Conservation (phyloP, 2,888 invertebrate genomes). For the Cheilosia pagana region DNA sequence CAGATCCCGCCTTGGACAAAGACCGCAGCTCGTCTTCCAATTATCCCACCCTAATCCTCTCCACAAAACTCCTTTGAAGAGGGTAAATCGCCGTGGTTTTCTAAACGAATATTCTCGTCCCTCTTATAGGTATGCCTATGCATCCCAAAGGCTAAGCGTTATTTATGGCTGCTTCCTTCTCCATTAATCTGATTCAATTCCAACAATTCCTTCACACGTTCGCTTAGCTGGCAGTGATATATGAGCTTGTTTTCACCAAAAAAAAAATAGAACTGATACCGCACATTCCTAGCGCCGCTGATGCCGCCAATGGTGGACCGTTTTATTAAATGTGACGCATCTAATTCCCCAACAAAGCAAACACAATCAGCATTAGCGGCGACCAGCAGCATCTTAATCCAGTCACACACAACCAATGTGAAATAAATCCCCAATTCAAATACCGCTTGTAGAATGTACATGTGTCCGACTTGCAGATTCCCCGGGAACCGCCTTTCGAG, state of each 20-base stretch:
- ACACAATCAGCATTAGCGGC: background rate
- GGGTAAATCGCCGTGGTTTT: no score
- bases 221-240: slow-evolving; percentile 12
- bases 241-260: slow-evolving; percentile 18
- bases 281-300: slow-evolving; percentile 9
- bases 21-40: no score
- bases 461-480: slow-evolving; percentile 23
- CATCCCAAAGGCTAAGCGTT: slow-evolving; percentile 2
- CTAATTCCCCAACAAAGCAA: slow-evolving; percentile 7
- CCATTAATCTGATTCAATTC: slow-evolving; percentile 42
- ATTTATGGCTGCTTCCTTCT: slow-evolving; percentile 31
- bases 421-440: slow-evolving; percentile 54
- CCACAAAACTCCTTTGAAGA: no score
- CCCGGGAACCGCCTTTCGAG: background rate
- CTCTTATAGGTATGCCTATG: background rate
- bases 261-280: slow-evolving; percentile 8
- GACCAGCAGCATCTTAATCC: slow-evolving; percentile 23
- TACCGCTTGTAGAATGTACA: slow-evolving; percentile 46
- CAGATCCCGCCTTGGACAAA: no score
- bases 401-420: slow-evolving; percentile 30
- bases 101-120: no score
- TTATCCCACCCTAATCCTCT: no score
- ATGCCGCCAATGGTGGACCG: background rate
- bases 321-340: slow-evolving; percentile 14
- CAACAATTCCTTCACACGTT: slow-evolving; percentile 37